Base-by-base conservation (phyloP, 2,113 vertebrate genomes). In the Mohoua ochrocephala region DNA sequence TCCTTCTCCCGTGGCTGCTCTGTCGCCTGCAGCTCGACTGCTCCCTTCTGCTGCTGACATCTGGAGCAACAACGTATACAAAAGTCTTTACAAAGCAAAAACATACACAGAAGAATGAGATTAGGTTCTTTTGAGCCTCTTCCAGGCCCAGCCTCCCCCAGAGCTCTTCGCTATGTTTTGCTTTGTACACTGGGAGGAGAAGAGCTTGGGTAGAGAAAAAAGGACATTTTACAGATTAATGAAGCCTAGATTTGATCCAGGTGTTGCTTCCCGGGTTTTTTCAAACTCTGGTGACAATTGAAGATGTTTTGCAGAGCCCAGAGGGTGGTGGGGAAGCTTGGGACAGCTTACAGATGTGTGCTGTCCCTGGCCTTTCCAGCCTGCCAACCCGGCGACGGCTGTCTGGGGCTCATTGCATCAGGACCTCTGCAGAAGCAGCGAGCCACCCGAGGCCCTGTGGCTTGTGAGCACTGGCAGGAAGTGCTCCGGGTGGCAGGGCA, bases 121-220 rank as follows among this genome's bases (percentile, higher is more conserved):
- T 94, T 95, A 85, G 64, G 37, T 35, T 95, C 91, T 96, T 94
- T 77, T 90, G 93, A 96, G 95, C 54, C 16, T 87, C 82, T 95
- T 96, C 90, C 95, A 88, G 75, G 47, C 61, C n/a, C 42, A 59
- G 45, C 65, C 63, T 93, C 81, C 82, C 75, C 59, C 82, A 80
- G 70, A 93, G 70, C 42, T 69, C 91, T 89, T 91, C 45, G 23
- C 67, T 82, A 0, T 69, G 54, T 88, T 94, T 69, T 93, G 33
- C 54, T 87, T 90, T 91, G 54, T 83, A 33, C 0, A 1, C 26
- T 74, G 49, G 64, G 78, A 89, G 47, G 30, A 77, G 49, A 89
- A 84, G 44, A 83, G 26, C 37, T 79, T 85, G 70, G 44, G 76
- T 69, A 61, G 39, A 85, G 59, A 56, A 80, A 21, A 87, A 84